Base-by-base conservation (phyloP, 2,888 invertebrate genomes). In the Epistrophella euchroma region DNA sequence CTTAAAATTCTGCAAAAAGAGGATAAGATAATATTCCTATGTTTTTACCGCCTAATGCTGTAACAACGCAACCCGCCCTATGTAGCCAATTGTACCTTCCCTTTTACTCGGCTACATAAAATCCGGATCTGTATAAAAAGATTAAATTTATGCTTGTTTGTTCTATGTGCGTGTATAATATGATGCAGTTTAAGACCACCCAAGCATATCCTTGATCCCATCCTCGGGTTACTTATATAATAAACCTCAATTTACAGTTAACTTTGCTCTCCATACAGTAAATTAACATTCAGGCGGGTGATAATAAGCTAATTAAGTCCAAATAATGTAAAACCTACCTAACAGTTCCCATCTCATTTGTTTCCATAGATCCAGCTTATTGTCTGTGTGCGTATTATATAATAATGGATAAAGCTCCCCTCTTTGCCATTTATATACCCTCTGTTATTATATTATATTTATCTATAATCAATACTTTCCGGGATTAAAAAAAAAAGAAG, bases 241-340 rank as follows among this genome's bases (percentile, higher is more conserved):
- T 78, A 73, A 78, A 86, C 86, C 81, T 82, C 73, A 86, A 77
- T 86, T 82, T 71, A 78, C 82, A 86, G 82, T 58, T 45, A 74
- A 77, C 77, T 82, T 77, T 82, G 58, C 71, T 52, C 60, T 64
- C 35, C 9, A 22, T 58, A 45, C 64, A 82, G 73, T 86, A 74
- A 82, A 86, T 86, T 82, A 78, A 71, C 82, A 71, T 73, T 64
- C 64, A 66, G 50, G n/a, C n/a, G n/a, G 50, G 77, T 75, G 86
- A 82, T 86, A 82, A 86, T 86, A 74, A 82, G 77, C 73, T 82
- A 86, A 86, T 86, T 86, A 86, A 82, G 82, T 52, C 74, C 62
- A 52, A 52, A 68, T 68, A 60, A 37, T 37, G 19, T 37, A 56
- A 28, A 28, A 28, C 28, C 25, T 56, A 74, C 72, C 73, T 47